A percentile compares a stretch with the other conserved stretches of the same genome.
Evolutionary conservation across 2,113 vertebrate genomes (phyloP).

Genomic region (Vombatus ursinus): DNA sequence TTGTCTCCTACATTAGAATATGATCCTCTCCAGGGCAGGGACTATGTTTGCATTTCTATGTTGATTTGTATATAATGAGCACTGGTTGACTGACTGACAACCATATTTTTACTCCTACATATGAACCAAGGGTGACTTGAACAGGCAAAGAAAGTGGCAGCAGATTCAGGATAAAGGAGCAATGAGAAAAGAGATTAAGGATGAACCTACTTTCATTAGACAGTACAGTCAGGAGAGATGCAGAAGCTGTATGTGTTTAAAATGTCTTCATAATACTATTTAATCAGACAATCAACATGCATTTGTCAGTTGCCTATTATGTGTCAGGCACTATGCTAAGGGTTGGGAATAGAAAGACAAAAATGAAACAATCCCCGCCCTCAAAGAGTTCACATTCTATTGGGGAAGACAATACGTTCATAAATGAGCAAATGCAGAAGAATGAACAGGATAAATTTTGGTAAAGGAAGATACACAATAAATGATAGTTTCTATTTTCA

Average conservation of each 20-base stretch:
- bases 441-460: background rate
- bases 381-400: background rate
- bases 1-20: background rate
- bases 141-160: background rate
- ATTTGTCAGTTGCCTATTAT: background rate
- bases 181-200: background rate
- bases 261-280: background rate
- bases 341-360: background rate
- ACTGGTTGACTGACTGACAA: background rate
- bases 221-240: background rate
- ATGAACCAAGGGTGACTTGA: background rate
- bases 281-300: background rate
- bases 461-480: background rate
- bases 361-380: background rate
- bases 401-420: background rate
- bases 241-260: background rate
- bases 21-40: background rate
- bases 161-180: background rate
- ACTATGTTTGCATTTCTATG: background rate
- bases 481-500: background rate
- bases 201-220: background rate
- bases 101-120: background rate
- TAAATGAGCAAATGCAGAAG: background rate
- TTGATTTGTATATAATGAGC: background rate
- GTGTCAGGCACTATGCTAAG: background rate